These are phyloP conservation scores for Aix galericulata DNA, from an alignment of 2,113 vertebrate species.

Conservation along the genomic window DNA sequence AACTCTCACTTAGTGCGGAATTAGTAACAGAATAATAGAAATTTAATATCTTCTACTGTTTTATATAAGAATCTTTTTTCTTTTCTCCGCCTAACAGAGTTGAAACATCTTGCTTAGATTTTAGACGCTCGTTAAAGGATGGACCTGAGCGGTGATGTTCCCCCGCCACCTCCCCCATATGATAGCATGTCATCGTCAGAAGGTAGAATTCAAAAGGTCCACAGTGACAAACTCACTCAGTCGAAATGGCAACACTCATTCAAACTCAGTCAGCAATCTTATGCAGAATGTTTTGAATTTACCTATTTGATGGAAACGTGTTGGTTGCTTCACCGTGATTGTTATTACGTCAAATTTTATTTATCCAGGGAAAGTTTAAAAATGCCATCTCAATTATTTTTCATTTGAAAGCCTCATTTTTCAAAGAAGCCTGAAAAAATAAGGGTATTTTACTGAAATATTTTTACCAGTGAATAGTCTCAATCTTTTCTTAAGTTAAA, in stretches of 20 bases:
- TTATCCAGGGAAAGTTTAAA: not conserved
- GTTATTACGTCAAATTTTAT: not conserved
- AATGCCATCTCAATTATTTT: not conserved
- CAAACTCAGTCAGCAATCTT: not conserved
- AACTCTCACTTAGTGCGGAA: not conserved
- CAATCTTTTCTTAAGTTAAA: not conserved
- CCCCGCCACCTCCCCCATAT: not conserved
- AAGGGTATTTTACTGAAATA: not conserved
- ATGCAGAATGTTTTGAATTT: not conserved
- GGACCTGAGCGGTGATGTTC: not conserved
- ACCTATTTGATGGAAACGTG: not conserved
- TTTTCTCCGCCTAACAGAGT: not conserved
- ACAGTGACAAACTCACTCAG: slow-evolving; percentile 2
- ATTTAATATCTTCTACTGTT: slow-evolving; percentile 24
- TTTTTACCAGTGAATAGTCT: not conserved
- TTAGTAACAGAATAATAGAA: slow-evolving; percentile 19
- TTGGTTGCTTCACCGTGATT: slow-evolving; percentile 1
- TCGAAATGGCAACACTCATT: not conserved
- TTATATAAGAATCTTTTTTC: not conserved
- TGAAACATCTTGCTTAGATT: too few species aligned
- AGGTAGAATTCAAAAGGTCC: slow-evolving; percentile 3
- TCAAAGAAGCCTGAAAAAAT: not conserved
- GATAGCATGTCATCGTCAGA: not conserved
- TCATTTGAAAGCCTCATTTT: slow-evolving; percentile 2
- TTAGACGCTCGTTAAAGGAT: not conserved